A percentile compares a stretch with the other conserved stretches of the same genome.
Evolutionary conservation across 2,888 invertebrate species (phyloP).

Genomic region (Pachycephus smyrnensis): DNA sequence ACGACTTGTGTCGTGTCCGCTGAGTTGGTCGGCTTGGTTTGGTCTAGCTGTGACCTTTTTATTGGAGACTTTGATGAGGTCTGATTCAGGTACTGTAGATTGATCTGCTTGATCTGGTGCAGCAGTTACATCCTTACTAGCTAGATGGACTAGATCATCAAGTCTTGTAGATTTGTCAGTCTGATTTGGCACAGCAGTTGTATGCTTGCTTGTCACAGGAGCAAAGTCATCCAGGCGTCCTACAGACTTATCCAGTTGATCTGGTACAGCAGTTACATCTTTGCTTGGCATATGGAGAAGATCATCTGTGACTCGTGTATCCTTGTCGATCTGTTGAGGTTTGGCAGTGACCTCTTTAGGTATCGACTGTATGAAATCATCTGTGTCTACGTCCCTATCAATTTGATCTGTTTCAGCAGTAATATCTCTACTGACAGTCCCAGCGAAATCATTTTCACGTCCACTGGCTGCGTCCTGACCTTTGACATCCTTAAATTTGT

Average conservation of each 20-base stretch:
- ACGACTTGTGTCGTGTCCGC: neutral
- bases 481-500: constrained; percentile 70
- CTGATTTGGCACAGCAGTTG: no score
- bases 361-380: constrained; percentile 5
- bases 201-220: neutral
- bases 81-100: neutral
- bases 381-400: constrained; percentile 21
- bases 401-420: constrained; percentile 4
- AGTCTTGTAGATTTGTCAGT: no score
- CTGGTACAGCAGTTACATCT: neutral
- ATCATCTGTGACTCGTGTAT: neutral
- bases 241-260: no score
- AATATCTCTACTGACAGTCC: constrained; percentile 26
- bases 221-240: neutral
- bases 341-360: neutral
- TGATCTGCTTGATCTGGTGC: neutral
- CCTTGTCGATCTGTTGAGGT: neutral
- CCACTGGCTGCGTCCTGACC: constrained; percentile 61
- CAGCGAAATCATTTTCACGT: constrained; percentile 36
- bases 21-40: neutral
- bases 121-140: neutral
- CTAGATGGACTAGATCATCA: no score
- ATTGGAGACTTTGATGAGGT: neutral
- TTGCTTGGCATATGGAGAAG: neutral
- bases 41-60: neutral